These are phyloP conservation scores for Bembecia ichneumoniformis DNA, from an alignment of 2,888 invertebrate species.

Conservation along the genomic window DNA sequence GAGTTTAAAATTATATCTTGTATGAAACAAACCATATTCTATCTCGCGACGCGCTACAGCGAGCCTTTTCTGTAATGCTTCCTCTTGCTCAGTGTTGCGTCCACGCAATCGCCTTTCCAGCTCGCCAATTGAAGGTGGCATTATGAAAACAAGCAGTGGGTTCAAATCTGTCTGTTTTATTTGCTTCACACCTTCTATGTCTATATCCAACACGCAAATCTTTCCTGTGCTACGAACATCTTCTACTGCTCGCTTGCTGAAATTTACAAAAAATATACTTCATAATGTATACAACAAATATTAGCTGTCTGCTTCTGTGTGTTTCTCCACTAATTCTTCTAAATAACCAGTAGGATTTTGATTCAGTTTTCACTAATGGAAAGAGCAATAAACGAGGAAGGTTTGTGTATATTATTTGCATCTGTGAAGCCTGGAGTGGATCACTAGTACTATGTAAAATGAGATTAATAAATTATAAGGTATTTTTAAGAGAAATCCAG, in stretches of 20 bases:
- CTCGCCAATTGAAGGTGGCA: slow-evolving; percentile 89
- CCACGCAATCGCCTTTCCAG: slow-evolving; percentile 80
- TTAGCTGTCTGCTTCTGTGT: too few relatives aligned
- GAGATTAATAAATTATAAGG: too few relatives aligned
- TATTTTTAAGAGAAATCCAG: too few relatives aligned
- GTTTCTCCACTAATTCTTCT: too few relatives aligned
- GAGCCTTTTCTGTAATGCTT: slow-evolving; percentile 84
- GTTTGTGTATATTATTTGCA: neutral
- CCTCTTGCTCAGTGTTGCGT: slow-evolving; percentile 93
- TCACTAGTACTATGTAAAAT: too few relatives aligned
- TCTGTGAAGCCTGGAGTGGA: too few relatives aligned
- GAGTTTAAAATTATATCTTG: too few relatives aligned
- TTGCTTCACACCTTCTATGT: slow-evolving; percentile 92
- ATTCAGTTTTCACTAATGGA: too few relatives aligned
- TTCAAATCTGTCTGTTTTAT: slow-evolving; percentile 86
- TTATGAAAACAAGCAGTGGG: slow-evolving; percentile 89
- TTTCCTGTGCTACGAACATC: slow-evolving; percentile 84
- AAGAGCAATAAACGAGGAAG: too few relatives aligned
- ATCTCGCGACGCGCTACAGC: slow-evolving; percentile 85
- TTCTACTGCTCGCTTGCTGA: slow-evolving; percentile 87
- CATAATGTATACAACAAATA: neutral
- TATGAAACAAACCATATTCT: slow-evolving; percentile 77
- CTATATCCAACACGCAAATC: slow-evolving; percentile 95
- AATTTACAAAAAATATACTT: slow-evolving; percentile 19
- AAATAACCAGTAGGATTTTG: too few relatives aligned